A percentile compares a stretch with the other conserved stretches of the same genome.
Evolutionary conservation across 2,888 invertebrate species (phyloP).

Genomic region (Polia nebulosa): DNA sequence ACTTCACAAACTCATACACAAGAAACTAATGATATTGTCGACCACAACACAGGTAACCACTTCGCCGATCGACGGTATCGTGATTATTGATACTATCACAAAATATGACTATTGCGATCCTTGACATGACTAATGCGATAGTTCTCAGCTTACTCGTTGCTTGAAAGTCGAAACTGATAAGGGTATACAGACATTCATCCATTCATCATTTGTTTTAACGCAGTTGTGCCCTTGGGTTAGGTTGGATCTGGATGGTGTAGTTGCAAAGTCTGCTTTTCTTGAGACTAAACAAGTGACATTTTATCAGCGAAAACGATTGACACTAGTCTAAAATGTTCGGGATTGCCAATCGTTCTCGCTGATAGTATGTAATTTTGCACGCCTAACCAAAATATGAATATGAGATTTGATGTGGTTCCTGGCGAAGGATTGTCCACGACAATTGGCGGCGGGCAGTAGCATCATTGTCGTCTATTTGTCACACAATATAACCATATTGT

Average conservation of each 20-base stretch:
- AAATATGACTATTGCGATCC: slow-evolving; percentile 52
- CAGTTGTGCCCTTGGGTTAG: not conserved
- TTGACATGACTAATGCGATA: slow-evolving; percentile 59
- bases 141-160: slow-evolving; percentile 36
- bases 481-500: no score
- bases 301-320: no score
- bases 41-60: slow-evolving; percentile 8
- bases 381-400: no score
- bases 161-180: slow-evolving; percentile 54
- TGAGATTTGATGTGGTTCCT: no score
- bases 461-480: no score
- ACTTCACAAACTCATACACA: not conserved
- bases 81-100: slow-evolving; percentile 49
- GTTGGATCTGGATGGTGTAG: slow-evolving; percentile 13
- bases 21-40: slow-evolving; percentile 29
- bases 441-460: no score
- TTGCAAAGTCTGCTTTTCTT: no score
- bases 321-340: no score
- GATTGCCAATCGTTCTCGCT: no score
- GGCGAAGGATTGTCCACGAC: no score
- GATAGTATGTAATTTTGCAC: no score
- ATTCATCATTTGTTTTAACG: slow-evolving; percentile 47
- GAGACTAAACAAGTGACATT: not conserved
- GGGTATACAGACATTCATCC: slow-evolving; percentile 17
- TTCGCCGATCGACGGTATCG: slow-evolving; percentile 22